Evolutionary conservation across 2,797 vertebrate genomes (phyloP).

Genomic region (Aratinga solstitialis): DNA sequence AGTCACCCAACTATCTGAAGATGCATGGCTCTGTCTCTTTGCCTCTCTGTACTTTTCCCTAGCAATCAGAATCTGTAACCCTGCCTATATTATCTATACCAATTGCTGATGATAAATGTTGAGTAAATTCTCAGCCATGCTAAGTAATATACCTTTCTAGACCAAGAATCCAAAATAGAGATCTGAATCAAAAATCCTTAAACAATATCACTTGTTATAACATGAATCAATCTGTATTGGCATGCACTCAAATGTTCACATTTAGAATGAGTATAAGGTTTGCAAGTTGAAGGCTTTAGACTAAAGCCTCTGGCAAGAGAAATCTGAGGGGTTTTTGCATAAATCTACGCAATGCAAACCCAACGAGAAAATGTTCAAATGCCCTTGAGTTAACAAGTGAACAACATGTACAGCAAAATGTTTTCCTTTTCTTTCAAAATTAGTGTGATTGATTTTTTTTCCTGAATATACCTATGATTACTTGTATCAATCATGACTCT

Average conservation of each 20-base stretch:
- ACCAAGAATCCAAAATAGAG: neutral
- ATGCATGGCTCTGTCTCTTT: neutral
- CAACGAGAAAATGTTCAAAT: neutral
- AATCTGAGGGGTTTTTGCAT: neutral
- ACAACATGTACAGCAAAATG: neutral
- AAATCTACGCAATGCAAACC: neutral
- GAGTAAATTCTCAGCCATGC: neutral
- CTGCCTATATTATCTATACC: neutral
- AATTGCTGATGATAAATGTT: neutral
- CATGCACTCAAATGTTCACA: neutral
- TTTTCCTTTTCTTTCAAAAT: neutral
- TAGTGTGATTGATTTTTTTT: neutral
- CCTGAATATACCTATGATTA: neutral
- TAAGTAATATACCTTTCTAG: neutral
- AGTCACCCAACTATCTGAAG: neutral
- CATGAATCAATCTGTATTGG: neutral
- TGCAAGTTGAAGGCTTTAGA: neutral
- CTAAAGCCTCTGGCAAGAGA: neutral
- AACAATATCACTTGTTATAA: neutral
- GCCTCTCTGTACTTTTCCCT: neutral
- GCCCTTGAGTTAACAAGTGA: neutral
- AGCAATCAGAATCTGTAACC: neutral
- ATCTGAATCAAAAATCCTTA: neutral
- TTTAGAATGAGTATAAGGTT: neutral
- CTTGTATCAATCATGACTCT: neutral